phyloP scores from a whole-genome alignment of 2,797 vertebrate genomes.

The Eulemur albifrons region DNA sequence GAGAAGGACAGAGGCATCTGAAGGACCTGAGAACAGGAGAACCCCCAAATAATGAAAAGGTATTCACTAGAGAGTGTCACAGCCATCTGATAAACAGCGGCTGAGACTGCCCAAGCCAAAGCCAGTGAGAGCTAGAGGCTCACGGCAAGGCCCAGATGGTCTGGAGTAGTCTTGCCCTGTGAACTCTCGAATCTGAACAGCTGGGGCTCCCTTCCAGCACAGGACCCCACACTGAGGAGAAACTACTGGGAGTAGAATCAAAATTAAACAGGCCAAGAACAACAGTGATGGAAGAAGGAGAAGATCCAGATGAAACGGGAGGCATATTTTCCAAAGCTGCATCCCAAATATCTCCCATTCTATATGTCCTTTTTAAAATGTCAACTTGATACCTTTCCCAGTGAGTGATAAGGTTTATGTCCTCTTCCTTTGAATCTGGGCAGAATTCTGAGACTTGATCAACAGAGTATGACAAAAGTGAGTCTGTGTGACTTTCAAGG shows the following conservation, averaged over 20 bases:
- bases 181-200: background rate
- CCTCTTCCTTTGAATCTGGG: background rate
- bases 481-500: background rate
- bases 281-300: background rate
- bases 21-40: background rate
- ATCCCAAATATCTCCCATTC: background rate
- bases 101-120: background rate
- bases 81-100: background rate
- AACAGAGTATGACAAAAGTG: background rate
- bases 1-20: background rate
- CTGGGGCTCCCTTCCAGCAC: background rate
- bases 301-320: background rate
- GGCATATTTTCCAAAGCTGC: background rate
- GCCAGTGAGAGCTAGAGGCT: background rate
- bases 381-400: background rate
- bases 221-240: background rate
- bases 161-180: fast-evolving
- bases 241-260: background rate
- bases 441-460: background rate
- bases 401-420: background rate
- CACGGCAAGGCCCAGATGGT: fast-evolving
- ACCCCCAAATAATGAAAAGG: background rate
- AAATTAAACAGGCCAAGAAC: background rate
- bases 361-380: background rate
- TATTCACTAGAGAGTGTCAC: background rate